phyloP scores from a whole-genome alignment of 2,888 invertebrate species.

The Amphimallon solstitiale region DNA sequence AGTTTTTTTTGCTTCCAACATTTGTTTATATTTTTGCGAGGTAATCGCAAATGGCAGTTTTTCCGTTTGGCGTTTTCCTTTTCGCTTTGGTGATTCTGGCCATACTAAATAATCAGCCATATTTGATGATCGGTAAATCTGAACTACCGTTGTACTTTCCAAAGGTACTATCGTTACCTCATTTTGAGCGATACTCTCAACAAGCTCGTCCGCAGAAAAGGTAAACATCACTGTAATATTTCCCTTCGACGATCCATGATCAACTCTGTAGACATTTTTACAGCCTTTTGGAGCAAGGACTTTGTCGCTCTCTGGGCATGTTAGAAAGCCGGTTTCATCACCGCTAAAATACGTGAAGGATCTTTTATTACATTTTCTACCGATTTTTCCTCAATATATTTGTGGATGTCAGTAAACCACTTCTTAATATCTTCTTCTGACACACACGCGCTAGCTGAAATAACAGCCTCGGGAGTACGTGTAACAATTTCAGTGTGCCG shows the following conservation, averaged over 20 bases:
- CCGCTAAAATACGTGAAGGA: slow-evolving; percentile 49
- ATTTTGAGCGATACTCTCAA: too few species aligned
- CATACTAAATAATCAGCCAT: too few species aligned
- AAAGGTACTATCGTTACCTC: too few species aligned
- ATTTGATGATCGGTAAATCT: too few species aligned
- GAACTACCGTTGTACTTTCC: too few species aligned
- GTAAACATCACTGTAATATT: slow-evolving; percentile 50
- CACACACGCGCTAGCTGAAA: slow-evolving; percentile 50
- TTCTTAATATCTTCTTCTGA: slow-evolving; percentile 50
- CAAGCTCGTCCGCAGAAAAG: slow-evolving; percentile 49
- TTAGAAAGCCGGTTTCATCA: slow-evolving; percentile 51
- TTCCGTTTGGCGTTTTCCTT: too few species aligned
- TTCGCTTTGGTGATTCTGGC: too few species aligned
- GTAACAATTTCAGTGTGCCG: too few species aligned
- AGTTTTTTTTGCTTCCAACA: too few species aligned
- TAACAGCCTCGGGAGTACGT: slow-evolving; percentile 49
- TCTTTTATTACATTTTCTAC: slow-evolving; percentile 44
- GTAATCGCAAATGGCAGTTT: too few species aligned
- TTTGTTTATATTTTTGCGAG: too few species aligned
- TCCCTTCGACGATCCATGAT: slow-evolving; percentile 46
- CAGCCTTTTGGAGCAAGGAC: too few species aligned
- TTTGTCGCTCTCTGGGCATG: slow-evolving; percentile 45
- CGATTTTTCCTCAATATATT: slow-evolving; percentile 39
- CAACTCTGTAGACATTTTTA: slow-evolving; percentile 50
- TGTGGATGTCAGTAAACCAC: slow-evolving; percentile 50